Percentiles rank a stretch among this genome's conserved stretches.
Conservation (phyloP, 1,140 invertebrate species). For the Drosophila setifemur region DNA sequence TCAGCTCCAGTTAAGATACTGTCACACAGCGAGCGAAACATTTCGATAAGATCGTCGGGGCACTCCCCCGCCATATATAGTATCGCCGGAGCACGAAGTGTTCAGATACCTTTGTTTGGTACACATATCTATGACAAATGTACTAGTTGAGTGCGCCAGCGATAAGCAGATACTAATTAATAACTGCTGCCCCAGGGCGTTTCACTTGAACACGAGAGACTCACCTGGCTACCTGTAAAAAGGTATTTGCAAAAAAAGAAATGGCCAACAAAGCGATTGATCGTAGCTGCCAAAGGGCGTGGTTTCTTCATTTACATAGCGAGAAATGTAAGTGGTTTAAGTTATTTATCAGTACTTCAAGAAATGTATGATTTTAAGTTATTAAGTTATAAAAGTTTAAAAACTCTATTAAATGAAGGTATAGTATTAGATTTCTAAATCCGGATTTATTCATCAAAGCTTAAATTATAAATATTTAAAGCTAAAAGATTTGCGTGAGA, state of each 20-base stretch:
- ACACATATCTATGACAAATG: conserved; percentile 72
- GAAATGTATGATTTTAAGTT: too few relatives aligned
- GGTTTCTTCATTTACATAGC: conserved; percentile 22
- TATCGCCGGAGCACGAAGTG: not conserved
- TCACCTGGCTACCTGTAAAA: conserved; percentile 48
- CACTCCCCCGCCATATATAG: conserved; percentile 58
- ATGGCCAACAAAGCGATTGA: conserved; percentile 41
- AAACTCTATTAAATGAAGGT: too few relatives aligned
- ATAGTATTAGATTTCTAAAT: too few relatives aligned
- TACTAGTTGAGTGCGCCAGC: conserved; percentile 51
- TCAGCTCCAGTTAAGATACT: conserved; percentile 59
- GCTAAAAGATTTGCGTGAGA: too few relatives aligned
- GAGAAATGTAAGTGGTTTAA: too few relatives aligned
- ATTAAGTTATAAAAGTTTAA: too few relatives aligned
- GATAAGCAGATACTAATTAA: conserved; percentile 80
- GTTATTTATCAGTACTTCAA: too few relatives aligned
- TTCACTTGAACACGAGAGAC: not conserved
- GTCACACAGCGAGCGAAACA: conserved; percentile 51
- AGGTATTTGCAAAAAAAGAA: conserved; percentile 50
- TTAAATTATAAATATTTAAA: too few relatives aligned
- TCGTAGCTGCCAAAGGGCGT: not conserved
- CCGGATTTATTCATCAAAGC: too few relatives aligned
- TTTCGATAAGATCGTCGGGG: conserved; percentile 60
- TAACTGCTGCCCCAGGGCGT: conserved; percentile 46
- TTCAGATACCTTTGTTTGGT: conserved; percentile 36